phyloP scores from a whole-genome alignment of 2,113 vertebrate genomes.

The Ctenodactylus gundi region DNA sequence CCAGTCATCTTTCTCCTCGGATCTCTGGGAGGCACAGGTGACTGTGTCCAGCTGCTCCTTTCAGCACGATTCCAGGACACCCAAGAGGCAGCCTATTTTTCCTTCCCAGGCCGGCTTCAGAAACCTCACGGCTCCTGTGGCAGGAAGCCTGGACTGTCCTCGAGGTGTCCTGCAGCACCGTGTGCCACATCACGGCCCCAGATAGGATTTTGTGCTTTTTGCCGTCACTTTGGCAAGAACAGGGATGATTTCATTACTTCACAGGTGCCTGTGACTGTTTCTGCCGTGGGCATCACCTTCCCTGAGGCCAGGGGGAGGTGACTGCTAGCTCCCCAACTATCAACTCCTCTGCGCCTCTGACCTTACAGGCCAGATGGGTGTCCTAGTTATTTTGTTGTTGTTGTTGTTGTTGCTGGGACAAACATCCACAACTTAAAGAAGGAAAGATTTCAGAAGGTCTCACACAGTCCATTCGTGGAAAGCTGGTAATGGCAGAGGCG shows the following conservation, averaged over 20 bases:
- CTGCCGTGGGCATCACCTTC: background rate
- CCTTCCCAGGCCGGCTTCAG: background rate
- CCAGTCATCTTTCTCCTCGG: background rate
- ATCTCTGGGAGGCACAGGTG: background rate
- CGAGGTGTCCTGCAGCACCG: background rate
- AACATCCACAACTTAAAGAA: too few species aligned
- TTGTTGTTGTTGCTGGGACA: too few species aligned
- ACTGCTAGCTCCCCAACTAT: background rate
- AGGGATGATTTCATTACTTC: conserved; percentile 3
- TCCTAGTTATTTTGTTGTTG: too few species aligned
- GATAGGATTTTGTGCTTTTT: background rate
- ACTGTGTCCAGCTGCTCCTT: background rate
- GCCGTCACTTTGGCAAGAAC: background rate
- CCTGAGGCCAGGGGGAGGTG: background rate
- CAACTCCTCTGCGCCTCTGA: background rate
- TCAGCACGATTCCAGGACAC: background rate
- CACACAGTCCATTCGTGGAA: too few species aligned
- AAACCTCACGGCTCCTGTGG: conserved; percentile 35
- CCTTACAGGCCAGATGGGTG: background rate
- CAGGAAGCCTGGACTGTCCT: background rate
- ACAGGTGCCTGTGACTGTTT: background rate
- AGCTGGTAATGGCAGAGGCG: too few species aligned
- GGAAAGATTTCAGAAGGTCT: too few species aligned
- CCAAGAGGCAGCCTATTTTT: conserved; percentile 26
- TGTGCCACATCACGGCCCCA: background rate